Base-by-base conservation (phyloP, 2,797 vertebrate genomes). In the Leontopithecus rosalia region DNA sequence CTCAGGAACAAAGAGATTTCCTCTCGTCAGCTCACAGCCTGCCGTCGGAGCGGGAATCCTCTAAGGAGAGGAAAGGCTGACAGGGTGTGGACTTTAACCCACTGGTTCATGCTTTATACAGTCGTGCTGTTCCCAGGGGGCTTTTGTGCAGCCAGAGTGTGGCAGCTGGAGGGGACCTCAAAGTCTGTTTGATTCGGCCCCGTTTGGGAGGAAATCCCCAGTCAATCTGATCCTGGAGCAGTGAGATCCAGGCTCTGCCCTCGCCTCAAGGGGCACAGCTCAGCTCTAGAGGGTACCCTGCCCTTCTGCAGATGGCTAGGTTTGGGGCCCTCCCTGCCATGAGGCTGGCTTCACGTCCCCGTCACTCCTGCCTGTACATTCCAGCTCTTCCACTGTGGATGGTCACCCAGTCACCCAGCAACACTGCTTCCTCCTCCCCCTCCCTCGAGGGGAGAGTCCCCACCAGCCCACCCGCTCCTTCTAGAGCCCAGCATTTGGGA, bases 81-180 rank as follows among this genome's bases (percentile, higher is more conserved):
- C 1, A 1, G 9, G 55, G 9, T 20, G 8, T 7, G 26, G 26
- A 83, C n/a, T 26, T 67, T 6, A 57, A 92, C 96, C 90, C 70
- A 58, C 30, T 88, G 88, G 95, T 95, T 94, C 72, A 76, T 88
- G 93, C 95, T 97, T 96, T n/a, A 91, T 64, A 73, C 26, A 24
- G 12, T 67, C 83, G 41, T 0, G 6, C 86, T 41, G 3, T 50
- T 77, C 90, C 87, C 93, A 57, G 90, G 15, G 67, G 57, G 50
- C 7, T 57, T 46, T 39, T 4, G 4, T 46, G 80, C 46, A 84
- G 82, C 76, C 20, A 1, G 90, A 73, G 55, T 3, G 0, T 43
- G 91, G 88, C 91, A 67, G 97, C 93, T 39, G 14, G 70, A 61
- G 79, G 48, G 83, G 22, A 88, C 83, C 83, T 79, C 95, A 86